Evolutionary conservation across 2,113 vertebrate species (phyloP).

Genomic region (Danio rerio): GRCz12tu NC_133184.1:52682001-52682500

Average conservation of each 20-base stretch:
- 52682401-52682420: conserved; percentile 5
- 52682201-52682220: conserved; percentile 41
- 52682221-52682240: conserved; percentile 35
- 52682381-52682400: conserved; percentile 34
- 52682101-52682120: conserved; percentile 49
- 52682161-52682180: conserved; percentile 34
- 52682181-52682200: conserved; percentile 36
- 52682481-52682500: too few relatives aligned
- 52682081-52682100: conserved; percentile 52
- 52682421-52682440: not conserved
- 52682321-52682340: conserved; percentile 22
- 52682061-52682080: conserved; percentile 51
- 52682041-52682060: conserved; percentile 31
- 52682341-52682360: conserved; percentile 23
- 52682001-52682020: conserved; percentile 41
- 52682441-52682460: too few relatives aligned
- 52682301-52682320: conserved; percentile 53
- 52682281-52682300: conserved; percentile 43
- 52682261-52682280: conserved; percentile 54
- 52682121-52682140: conserved; percentile 10
- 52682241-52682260: conserved; percentile 37
- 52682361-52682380: conserved; percentile 1
- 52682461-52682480: too few relatives aligned
- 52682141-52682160: conserved; percentile 41
- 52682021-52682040: conserved; percentile 43